A percentile compares a stretch with the other conserved stretches of the same genome.
phyloP scores from a whole-genome alignment of 2,888 invertebrate genomes.

The Aphrophora alni region DNA sequence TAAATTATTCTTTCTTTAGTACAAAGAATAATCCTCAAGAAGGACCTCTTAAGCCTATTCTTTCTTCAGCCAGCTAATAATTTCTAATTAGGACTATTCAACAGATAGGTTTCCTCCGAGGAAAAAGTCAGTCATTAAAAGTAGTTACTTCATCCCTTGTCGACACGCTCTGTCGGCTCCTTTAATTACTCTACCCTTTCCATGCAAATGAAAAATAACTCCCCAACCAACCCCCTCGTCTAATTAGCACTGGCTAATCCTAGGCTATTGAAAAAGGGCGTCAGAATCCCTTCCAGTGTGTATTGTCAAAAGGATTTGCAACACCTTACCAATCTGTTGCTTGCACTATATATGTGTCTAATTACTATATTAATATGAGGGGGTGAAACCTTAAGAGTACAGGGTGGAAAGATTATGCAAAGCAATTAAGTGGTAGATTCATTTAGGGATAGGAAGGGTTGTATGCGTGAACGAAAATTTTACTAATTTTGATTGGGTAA shows the following conservation, averaged over 20 bases:
- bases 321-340: slow-evolving; percentile 37
- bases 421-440: background rate
- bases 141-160: background rate
- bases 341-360: background rate
- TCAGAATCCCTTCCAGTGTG: slow-evolving; percentile 20
- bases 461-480: background rate
- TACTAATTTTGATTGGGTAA: background rate
- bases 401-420: background rate
- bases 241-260: slow-evolving; percentile 34
- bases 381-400: background rate
- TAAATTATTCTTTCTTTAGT: slow-evolving; percentile 33
- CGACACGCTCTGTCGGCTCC: slow-evolving; percentile 29
- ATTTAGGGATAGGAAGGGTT: background rate
- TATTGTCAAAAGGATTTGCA: slow-evolving; percentile 33
- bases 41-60: slow-evolving; percentile 30
- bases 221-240: background rate
- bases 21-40: slow-evolving; percentile 18
- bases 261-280: slow-evolving; percentile 35
- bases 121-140: background rate
- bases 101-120: background rate
- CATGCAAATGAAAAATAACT: slow-evolving; percentile 27
- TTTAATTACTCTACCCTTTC: slow-evolving; percentile 37
- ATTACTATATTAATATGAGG: background rate
- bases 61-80: slow-evolving; percentile 22
- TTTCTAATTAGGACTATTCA: slow-evolving; percentile 37